Conservation (phyloP, 2,797 vertebrate species). For the Melanotaenia nigrans region DNA sequence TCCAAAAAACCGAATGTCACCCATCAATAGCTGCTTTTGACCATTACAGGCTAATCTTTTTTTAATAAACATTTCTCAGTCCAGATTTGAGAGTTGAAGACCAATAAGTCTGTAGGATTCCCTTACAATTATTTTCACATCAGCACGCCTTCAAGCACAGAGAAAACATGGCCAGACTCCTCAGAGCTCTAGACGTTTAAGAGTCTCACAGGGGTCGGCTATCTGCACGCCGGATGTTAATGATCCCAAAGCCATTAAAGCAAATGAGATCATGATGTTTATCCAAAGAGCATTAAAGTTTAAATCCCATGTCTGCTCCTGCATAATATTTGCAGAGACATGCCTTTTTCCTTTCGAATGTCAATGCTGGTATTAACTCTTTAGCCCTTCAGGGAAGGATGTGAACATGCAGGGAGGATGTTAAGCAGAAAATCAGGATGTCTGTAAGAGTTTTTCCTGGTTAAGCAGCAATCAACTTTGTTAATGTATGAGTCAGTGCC, state of each 20-base stretch:
- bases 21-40: neutral
- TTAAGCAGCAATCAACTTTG: slow-evolving; percentile 10
- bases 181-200: slow-evolving; percentile 1
- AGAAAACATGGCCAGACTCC: neutral
- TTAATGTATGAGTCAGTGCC: slow-evolving; percentile 21
- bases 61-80: neutral
- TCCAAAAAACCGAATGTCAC: neutral
- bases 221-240: neutral
- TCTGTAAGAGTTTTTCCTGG: neutral
- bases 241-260: slow-evolving; percentile 13
- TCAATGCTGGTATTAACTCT: neutral
- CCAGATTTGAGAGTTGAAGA: neutral
- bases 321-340: neutral
- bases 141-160: neutral
- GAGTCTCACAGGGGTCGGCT: neutral
- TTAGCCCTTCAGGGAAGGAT: neutral
- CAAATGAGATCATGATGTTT: slow-evolving; percentile 3
- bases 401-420: neutral
- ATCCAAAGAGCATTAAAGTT: neutral
- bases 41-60: neutral
- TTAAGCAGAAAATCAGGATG: slow-evolving; percentile 12
- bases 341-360: too few species aligned
- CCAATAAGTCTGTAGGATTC: slow-evolving; percentile 2
- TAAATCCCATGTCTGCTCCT: neutral
- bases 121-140: slow-evolving; percentile 2